These are phyloP conservation scores for Drosophila dives DNA, from an alignment of 2,888 invertebrate species.

Conservation along the genomic window DNA sequence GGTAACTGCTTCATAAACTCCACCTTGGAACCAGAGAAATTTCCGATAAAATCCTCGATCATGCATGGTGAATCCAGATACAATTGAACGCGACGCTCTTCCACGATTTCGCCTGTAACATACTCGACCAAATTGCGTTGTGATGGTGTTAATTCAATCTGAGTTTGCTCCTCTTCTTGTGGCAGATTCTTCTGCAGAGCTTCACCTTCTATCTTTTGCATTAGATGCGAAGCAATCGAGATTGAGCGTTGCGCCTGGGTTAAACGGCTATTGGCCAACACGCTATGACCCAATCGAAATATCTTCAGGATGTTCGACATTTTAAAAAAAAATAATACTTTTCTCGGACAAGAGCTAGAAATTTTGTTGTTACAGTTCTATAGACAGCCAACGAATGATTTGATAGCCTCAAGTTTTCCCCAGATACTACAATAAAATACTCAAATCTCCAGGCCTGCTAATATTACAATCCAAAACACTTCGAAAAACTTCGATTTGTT, in stretches of 20 bases:
- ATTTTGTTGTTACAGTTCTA: constrained; percentile 34
- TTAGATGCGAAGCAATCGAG: constrained; percentile 15
- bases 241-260: constrained; percentile 25
- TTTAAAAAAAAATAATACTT: constrained; percentile 13
- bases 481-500: not conserved
- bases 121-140: constrained; percentile 45
- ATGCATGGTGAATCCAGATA: constrained; percentile 30
- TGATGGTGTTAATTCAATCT: constrained; percentile 12
- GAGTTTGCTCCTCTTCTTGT: constrained; percentile 1
- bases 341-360: constrained; percentile 20
- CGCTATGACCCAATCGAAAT: constrained; percentile 14
- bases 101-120: constrained; percentile 46
- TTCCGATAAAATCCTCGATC: constrained; percentile 35
- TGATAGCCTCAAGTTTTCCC: not conserved
- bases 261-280: constrained; percentile 16
- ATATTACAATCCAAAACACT: not conserved
- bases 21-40: constrained; percentile 42
- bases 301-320: constrained; percentile 41
- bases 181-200: constrained; percentile 15
- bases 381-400: constrained; percentile 28
- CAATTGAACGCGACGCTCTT: constrained; percentile 50
- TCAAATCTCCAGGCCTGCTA: constrained; percentile 22
- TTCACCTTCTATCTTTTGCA: constrained; percentile 35
- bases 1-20: constrained; percentile 27
- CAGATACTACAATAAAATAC: not conserved